Base-by-base conservation (phyloP, 2,113 vertebrate species). In the Hystrix brachyura region DNA sequence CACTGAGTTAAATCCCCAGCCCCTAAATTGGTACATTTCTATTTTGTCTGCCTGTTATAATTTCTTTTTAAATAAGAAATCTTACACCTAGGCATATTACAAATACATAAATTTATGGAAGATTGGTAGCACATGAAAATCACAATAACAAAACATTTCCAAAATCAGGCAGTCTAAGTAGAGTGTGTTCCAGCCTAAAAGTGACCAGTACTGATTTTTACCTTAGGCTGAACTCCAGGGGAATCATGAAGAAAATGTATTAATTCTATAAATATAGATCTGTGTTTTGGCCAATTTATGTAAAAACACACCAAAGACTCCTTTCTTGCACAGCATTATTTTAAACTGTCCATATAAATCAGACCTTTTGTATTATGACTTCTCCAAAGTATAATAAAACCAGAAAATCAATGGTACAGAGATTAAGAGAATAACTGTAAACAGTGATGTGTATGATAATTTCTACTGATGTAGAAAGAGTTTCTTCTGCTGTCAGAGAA, bases 31-130 rank as follows among this genome's bases (percentile, higher is more conserved):
- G 9, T 64, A 17, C 3, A 59, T 10, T 43, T 94, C 29, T 34
- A 5, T 46, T 94, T 57, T 84, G 8, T 43, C 13, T 92, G 87
- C 5, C 57, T 80, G 3, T 82, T 76, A 55, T 82, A 67, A 53
- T 69, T 94, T 59, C 5, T 51, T 90, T 94, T 94, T 94, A 78
- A 97, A 87, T 34, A 69, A 84, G 19, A 92, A 96, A 94, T 29
- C 53, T 80, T 7, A 94, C 19, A 84, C 3, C 7, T 18, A 88
- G 34, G 5, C 17, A 84, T 65, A 81, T 94, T 67, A 88, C 64
- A 85, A 84, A 81, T 89, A 91, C 12, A 32, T 21, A 65, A 79
- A 76, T 81, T 95, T 82, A 55, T 62, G 86, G 72, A 64, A 88
- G 27, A 43, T 19, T 88, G 34, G 25, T 86, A 87, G 48, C 53